These are phyloP conservation scores for Cirrhinus molitorella DNA, from an alignment of 2,797 vertebrate genomes.

Conservation along the genomic window DNA sequence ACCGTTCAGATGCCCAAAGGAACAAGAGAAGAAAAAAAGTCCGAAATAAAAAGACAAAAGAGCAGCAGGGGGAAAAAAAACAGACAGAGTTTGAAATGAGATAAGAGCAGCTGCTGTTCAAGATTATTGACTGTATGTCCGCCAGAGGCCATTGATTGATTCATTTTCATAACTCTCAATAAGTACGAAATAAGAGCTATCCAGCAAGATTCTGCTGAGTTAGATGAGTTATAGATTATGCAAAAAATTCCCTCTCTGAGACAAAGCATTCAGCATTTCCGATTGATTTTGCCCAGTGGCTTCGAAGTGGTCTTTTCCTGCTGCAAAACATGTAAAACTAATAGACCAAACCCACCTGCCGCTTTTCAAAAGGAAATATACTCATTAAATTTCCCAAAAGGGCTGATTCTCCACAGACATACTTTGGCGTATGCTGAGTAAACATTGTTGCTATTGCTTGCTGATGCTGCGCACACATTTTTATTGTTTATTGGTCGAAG, in stretches of 20 bases:
- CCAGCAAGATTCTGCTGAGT: not conserved
- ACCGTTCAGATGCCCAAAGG: constrained; percentile 27
- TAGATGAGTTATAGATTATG: constrained; percentile 31
- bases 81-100: not conserved
- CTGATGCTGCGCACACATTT: not conserved
- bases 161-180: constrained; percentile 23
- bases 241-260: constrained; percentile 6
- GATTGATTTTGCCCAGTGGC: constrained; percentile 13
- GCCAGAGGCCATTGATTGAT: constrained; percentile 1
- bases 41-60: constrained; percentile 51
- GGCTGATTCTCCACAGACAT: constrained; percentile 24
- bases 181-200: not conserved
- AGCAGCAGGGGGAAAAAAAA: constrained; percentile 28
- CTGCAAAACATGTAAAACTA: constrained; percentile 26
- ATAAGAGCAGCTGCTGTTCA: constrained; percentile 8
- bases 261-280: constrained; percentile 28
- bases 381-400: constrained; percentile 37
- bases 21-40: constrained; percentile 38
- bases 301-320: constrained; percentile 1
- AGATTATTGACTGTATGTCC: constrained; percentile 10
- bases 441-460: constrained; percentile 50
- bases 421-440: constrained; percentile 22
- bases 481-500: constrained; percentile 38
- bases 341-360: constrained; percentile 22
- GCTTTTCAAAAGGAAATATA: constrained; percentile 32